These are phyloP conservation scores for Tyto alba DNA, from an alignment of 2,113 vertebrate species.

Conservation along the genomic window DNA sequence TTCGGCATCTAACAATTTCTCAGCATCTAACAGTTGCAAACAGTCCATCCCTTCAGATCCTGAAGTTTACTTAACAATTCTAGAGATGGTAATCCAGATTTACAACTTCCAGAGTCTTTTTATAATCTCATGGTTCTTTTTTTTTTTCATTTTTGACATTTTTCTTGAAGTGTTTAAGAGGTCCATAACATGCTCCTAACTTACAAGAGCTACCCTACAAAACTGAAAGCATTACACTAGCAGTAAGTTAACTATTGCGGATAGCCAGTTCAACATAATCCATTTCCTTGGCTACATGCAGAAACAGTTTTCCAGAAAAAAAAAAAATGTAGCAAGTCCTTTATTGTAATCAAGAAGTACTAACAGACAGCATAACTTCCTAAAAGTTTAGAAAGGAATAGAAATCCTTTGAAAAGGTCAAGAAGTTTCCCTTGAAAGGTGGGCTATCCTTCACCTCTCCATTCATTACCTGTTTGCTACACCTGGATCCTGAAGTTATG, in stretches of 20 bases:
- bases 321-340: background rate
- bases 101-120: background rate
- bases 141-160: background rate
- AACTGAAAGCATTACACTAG: background rate
- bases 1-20: background rate
- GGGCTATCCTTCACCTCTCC: background rate
- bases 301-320: background rate
- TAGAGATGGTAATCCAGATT: background rate
- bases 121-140: background rate
- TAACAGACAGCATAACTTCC: background rate
- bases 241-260: background rate
- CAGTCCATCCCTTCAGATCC: background rate
- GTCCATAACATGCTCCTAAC: background rate
- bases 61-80: background rate
- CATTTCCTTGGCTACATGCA: background rate
- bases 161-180: background rate
- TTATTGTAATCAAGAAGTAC: background rate
- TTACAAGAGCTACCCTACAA: background rate
- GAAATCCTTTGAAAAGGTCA: background rate
- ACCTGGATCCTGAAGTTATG: background rate
- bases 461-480: background rate
- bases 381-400: background rate
- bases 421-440: background rate
- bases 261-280: background rate
- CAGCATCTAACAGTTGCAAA: background rate